Evolutionary conservation across 2,888 invertebrate genomes (phyloP).

Genomic region (Caenorhabditis virilis): DNA sequence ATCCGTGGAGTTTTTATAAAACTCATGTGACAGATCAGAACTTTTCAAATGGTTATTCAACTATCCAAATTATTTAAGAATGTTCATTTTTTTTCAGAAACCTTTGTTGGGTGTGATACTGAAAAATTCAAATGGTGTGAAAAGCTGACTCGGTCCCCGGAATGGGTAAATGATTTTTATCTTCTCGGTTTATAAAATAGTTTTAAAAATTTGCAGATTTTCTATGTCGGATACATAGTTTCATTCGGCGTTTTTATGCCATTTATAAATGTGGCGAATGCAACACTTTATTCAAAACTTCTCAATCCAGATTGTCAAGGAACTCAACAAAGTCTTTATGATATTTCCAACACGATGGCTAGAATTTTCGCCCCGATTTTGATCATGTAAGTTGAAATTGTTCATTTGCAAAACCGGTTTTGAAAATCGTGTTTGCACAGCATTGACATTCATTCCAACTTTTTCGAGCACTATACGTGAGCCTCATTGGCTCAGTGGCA

Average conservation of each 20-base stretch:
- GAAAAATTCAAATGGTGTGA: neutral
- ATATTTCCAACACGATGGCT: conserved; percentile 31
- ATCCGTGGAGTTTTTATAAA: conserved; percentile 33
- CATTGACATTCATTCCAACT: too few species aligned
- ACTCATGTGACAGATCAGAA: conserved; percentile 2
- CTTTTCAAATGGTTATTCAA: conserved; percentile 9
- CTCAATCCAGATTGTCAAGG: conserved; percentile 30
- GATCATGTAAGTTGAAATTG: conserved; percentile 24
- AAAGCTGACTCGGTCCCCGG: neutral
- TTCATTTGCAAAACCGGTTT: too few species aligned
- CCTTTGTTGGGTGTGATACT: neutral
- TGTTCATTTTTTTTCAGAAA: too few species aligned
- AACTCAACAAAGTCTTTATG: conserved; percentile 34
- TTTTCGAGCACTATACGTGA: neutral
- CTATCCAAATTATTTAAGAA: too few species aligned
- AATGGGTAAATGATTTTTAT: neutral
- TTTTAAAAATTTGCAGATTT: conserved; percentile 6
- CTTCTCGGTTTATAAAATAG: neutral
- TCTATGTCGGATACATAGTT: conserved; percentile 29
- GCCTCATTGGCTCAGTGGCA: conserved; percentile 63
- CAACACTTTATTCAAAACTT: conserved; percentile 29
- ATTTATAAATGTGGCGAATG: conserved; percentile 33
- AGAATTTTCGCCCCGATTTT: conserved; percentile 30
- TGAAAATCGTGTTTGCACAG: too few species aligned
- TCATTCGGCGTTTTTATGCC: conserved; percentile 33